Conservation (phyloP, 2,797 vertebrate species). For the Coregonus ussuriensis region DNA sequence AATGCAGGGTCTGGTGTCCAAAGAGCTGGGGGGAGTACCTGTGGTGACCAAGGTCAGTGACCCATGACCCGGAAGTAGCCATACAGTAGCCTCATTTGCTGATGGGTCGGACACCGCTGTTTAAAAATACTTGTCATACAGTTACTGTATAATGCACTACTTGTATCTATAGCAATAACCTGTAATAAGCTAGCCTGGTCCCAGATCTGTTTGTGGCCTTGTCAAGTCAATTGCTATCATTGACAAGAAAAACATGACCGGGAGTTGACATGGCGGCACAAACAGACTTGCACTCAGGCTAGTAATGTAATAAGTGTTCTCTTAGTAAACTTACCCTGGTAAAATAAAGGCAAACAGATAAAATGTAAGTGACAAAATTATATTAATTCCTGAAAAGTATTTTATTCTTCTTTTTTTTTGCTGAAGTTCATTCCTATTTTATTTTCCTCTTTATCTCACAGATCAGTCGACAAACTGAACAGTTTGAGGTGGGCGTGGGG, state of each 20-base stretch:
- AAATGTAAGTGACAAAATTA: too few species aligned
- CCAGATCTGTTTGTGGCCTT: neutral
- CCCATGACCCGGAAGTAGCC: neutral
- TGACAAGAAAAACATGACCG: neutral
- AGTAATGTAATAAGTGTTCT: neutral
- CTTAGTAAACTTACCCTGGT: neutral
- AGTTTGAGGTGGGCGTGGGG: slow-evolving; percentile 89
- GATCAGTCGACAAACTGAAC: neutral
- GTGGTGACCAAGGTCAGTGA: slow-evolving; percentile 83
- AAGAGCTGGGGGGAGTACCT: slow-evolving; percentile 82
- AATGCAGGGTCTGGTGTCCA: slow-evolving; percentile 74
- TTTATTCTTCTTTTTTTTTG: neutral
- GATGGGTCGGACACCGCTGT: neutral
- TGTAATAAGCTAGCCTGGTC: neutral
- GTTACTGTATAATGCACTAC: neutral
- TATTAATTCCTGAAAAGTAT: neutral
- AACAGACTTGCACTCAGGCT: neutral
- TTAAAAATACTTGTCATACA: neutral
- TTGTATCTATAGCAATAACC: neutral
- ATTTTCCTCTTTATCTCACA: slow-evolving; percentile 78
- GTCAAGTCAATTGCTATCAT: neutral
- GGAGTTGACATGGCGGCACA: neutral
- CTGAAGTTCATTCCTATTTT: neutral
- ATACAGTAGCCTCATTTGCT: neutral
- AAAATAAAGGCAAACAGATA: neutral